These are phyloP conservation scores for Panonychus citri DNA, from an alignment of 1,140 invertebrate genomes.

Conservation along the genomic window DNA sequence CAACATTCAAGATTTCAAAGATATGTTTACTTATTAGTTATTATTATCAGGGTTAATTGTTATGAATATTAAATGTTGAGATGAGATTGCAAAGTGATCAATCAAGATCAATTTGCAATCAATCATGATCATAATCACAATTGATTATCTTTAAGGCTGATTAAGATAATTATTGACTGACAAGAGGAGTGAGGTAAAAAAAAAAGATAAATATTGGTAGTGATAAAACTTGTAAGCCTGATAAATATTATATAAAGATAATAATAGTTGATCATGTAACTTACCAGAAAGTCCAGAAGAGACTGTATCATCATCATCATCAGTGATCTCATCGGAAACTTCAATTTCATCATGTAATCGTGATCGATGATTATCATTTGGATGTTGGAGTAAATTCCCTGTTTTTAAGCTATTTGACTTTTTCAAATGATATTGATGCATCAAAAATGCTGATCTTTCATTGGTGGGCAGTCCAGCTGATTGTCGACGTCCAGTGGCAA, in stretches of 20 bases:
- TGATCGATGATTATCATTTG: constrained; percentile 10
- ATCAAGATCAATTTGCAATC: neutral
- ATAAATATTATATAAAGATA: too few relatives aligned
- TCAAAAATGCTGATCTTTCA: neutral
- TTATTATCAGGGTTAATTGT: too few relatives aligned
- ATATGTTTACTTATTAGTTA: too few relatives aligned
- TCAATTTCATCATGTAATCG: constrained; percentile 12
- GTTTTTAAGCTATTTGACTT: constrained; percentile 23
- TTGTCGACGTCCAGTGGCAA: constrained; percentile 14
- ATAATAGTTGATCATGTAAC: too few relatives aligned
- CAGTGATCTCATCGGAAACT: constrained; percentile 8
- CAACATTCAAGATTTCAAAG: too few relatives aligned
- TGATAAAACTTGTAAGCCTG: too few relatives aligned
- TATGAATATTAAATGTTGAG: too few relatives aligned
- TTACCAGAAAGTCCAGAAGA: constrained; percentile 14
- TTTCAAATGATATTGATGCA: constrained; percentile 18
- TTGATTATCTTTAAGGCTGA: too few relatives aligned
- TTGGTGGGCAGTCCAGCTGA: constrained; percentile 2
- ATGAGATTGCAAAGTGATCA: neutral
- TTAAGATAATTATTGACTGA: too few relatives aligned
- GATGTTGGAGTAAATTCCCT: neutral
- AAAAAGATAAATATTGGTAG: too few relatives aligned
- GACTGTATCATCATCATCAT: constrained; percentile 11
- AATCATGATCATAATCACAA: neutral
- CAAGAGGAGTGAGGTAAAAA: too few relatives aligned